phyloP scores from a whole-genome alignment of 2,888 invertebrate species.

The Himalopsyche anomala region DNA sequence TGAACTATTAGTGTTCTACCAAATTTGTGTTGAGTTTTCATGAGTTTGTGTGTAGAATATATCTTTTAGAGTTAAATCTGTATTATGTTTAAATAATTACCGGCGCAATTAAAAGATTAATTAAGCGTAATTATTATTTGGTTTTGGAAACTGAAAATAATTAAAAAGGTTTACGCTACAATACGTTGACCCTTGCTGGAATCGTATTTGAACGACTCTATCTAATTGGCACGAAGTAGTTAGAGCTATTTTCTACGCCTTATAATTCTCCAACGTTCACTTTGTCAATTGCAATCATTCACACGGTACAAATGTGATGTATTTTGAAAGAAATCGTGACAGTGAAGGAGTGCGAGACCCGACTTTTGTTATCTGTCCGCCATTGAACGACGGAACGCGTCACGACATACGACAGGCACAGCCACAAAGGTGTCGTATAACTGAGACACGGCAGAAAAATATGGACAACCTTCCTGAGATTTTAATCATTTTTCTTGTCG shows the following conservation, averaged over 20 bases:
- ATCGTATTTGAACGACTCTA: background rate
- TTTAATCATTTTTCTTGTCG: slow-evolving; percentile 31
- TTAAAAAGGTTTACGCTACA: no score
- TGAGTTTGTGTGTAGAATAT: no score
- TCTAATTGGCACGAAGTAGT: background rate
- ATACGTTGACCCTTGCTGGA: background rate
- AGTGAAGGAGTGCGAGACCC: slow-evolving; percentile 6
- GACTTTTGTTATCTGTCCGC: slow-evolving; percentile 23
- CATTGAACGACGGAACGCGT: slow-evolving; percentile 16
- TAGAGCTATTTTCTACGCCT: background rate
- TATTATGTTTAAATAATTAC: no score
- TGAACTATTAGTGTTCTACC: no score
- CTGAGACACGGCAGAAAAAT: background rate
- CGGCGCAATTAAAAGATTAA: no score
- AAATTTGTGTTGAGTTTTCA: no score
- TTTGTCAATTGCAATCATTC: slow-evolving; percentile 20
- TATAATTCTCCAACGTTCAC: background rate
- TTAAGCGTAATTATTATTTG: no score
- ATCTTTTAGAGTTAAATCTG: no score
- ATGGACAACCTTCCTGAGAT: slow-evolving; percentile 12
- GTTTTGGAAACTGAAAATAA: no score
- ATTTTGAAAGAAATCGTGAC: slow-evolving; percentile 16
- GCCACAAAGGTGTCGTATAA: slow-evolving; percentile 14
- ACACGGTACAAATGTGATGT: slow-evolving; percentile 11
- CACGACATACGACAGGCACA: slow-evolving; percentile 16